Base-by-base conservation (phyloP, 1,140 invertebrate species). In the Anagrus nilaparvatae region DNA sequence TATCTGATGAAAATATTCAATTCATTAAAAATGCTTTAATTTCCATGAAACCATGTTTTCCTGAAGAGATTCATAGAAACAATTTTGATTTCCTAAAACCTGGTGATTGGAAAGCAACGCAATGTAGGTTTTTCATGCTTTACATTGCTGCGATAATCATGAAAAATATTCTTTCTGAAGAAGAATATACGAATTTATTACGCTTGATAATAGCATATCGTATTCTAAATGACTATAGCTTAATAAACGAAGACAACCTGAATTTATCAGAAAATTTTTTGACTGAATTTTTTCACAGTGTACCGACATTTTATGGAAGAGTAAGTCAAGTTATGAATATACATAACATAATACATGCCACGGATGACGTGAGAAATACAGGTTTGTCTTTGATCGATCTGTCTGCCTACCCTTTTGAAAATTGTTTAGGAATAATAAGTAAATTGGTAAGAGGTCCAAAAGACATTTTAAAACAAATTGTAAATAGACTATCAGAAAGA, bases 141-240 rank as follows among this genome's bases (percentile, higher is more conserved):
- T 47, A 47, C 23, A 19, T n/a, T 12, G 40, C 44, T 41, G 40
- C 25, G 3, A 20, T 25, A 33, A 18, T 40, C 30, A 14, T 43
- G 40, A 16, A 39, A 13, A 24, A 24, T 40, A 32, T 43, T 21
- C 20, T 48, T 16, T 8, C 24, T 10, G 12, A 18, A 23, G 20
- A 45, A 27, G 20, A 38, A 21, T 51, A 43, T 21, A 40, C 39
- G 16, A 43, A 48, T 44, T 48, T 51, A 8, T 19, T 48, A 32
- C 25, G 48, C 18, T 10, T 51, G 5, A 44, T 40, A 35, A 20
- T 37, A 18, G 0, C 46, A 9, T 48, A 43, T 30, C 33, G 43
- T 19, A 31, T 51, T 33, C 17, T 50, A 2, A 13, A 17, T 5
- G 23, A 5, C 14, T 2, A 24, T n/a, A 31, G n/a, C 2, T 21